A percentile compares a stretch with the other conserved stretches of the same genome.
Conservation (phyloP, 1,140 invertebrate genomes). For the Listronotus oregonensis region DNA sequence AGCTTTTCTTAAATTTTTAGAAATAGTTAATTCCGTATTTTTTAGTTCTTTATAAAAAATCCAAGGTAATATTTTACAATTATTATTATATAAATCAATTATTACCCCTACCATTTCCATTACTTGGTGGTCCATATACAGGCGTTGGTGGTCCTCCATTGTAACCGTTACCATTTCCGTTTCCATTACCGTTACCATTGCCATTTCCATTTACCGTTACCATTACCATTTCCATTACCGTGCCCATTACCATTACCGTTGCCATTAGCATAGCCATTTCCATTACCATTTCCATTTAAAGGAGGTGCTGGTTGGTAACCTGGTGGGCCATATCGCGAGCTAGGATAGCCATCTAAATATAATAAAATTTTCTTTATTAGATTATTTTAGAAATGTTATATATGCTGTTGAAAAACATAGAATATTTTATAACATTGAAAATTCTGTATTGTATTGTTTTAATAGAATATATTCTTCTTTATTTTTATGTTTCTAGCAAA, state of each 20-base stretch:
- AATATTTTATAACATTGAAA: too few species aligned
- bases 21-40: too few species aligned
- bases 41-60: too few species aligned
- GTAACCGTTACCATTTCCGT: constrained; percentile 47
- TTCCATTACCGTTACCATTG: constrained; percentile 46
- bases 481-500: too few species aligned
- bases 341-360: constrained; percentile 41
- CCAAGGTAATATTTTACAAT: too few species aligned
- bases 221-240: constrained; percentile 21
- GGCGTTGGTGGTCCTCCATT: constrained; percentile 41
- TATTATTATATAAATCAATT: too few species aligned
- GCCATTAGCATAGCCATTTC: constrained; percentile 47
- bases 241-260: constrained; percentile 38
- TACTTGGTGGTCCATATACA: constrained; percentile 40
- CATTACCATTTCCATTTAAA: constrained; percentile 42
- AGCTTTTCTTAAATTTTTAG: too few species aligned
- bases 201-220: constrained; percentile 36
- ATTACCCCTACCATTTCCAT: constrained; percentile 41
- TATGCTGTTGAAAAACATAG: too few species aligned
- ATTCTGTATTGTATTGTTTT: too few species aligned
- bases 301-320: constrained; percentile 59
- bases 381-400: too few species aligned
- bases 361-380: neutral
- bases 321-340: constrained; percentile 45
- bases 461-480: too few species aligned